A percentile compares a stretch with the other conserved stretches of the same genome.
phyloP scores from a whole-genome alignment of 2,113 vertebrate species.

The Serinus canaria region DNA sequence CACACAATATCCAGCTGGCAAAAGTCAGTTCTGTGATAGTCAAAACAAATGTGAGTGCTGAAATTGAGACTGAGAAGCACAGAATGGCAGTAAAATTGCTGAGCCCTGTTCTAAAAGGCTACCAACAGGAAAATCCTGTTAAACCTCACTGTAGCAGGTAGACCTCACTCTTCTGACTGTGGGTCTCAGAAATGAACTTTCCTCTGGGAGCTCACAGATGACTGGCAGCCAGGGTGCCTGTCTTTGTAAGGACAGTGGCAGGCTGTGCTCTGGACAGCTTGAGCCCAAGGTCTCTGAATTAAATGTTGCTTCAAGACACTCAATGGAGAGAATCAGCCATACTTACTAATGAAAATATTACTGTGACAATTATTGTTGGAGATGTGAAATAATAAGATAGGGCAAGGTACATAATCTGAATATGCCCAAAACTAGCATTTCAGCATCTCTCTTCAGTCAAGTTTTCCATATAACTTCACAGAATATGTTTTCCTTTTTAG shows the following conservation, averaged over 20 bases:
- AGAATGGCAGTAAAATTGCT: background rate
- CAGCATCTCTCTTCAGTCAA: background rate
- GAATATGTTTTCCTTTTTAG: background rate
- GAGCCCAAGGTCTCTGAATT: fast-evolving
- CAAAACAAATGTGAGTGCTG: background rate
- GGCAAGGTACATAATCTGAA: background rate
- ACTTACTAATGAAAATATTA: background rate
- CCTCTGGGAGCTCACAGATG: background rate
- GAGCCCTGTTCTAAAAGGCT: background rate
- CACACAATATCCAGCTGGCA: background rate
- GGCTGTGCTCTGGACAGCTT: background rate
- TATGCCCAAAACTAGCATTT: background rate
- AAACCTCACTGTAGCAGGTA: background rate
- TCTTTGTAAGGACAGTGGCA: background rate
- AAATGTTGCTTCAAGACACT: background rate
- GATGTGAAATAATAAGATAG: background rate
- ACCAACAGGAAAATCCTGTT: background rate
- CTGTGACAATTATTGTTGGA: background rate
- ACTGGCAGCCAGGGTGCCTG: background rate
- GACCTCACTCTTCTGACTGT: background rate
- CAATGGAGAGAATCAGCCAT: background rate
- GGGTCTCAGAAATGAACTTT: background rate
- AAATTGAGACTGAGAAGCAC: background rate
- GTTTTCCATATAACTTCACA: background rate
- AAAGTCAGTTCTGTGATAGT: background rate